phyloP scores from a whole-genome alignment of 2,797 vertebrate species.

The Rhodeus uyekii region DNA sequence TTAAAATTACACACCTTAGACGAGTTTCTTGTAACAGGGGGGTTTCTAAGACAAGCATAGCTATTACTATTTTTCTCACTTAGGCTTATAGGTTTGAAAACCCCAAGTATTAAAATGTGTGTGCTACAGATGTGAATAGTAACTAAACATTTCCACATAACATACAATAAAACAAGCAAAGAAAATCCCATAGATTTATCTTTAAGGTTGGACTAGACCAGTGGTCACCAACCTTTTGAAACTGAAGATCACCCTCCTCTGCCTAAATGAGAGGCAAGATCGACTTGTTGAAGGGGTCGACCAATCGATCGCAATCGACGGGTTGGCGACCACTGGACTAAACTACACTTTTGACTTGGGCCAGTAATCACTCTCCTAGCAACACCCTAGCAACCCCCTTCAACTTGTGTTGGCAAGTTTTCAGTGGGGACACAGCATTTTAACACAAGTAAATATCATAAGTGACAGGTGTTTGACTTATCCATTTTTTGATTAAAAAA shows the following conservation, averaged over 20 bases:
- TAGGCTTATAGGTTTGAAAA: not conserved
- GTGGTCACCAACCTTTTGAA: too few relatives aligned
- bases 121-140: not conserved
- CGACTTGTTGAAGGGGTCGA: too few relatives aligned
- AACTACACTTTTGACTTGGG: not conserved
- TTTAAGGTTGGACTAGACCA: not conserved
- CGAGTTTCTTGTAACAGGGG: not conserved
- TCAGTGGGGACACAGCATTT: not conserved
- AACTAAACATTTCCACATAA: not conserved
- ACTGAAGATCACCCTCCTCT: too few relatives aligned
- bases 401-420: not conserved
- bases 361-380: not conserved
- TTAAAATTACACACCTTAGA: constrained; percentile 15
- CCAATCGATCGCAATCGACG: too few relatives aligned
- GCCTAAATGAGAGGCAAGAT: too few relatives aligned
- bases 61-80: not conserved
- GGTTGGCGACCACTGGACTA: too few relatives aligned
- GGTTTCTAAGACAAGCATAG: not conserved
- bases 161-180: not conserved
- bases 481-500: not conserved
- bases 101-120: not conserved
- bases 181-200: not conserved
- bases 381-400: not conserved
- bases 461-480: not conserved
- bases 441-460: not conserved